Conservation (phyloP, 2,113 vertebrate genomes). For the Calidris pugnax region DNA sequence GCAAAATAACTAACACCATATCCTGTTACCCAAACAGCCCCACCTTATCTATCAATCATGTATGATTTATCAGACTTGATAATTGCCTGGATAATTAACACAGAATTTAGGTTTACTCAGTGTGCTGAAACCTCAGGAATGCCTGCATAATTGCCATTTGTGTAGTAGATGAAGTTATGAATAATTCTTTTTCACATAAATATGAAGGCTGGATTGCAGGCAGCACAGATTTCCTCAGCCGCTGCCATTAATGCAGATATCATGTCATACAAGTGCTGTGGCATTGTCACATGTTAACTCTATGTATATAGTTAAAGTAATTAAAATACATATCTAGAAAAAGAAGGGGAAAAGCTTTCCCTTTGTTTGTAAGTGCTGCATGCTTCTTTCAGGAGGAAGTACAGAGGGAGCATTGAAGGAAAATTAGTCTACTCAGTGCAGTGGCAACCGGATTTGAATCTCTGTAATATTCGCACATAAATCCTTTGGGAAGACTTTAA, state of each 20-base stretch:
- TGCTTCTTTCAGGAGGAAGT: neutral
- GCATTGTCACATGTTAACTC: conserved; percentile 8
- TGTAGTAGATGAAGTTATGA: conserved; percentile 65
- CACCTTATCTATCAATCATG: conserved; percentile 71
- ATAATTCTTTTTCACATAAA: conserved; percentile 68
- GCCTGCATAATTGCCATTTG: conserved; percentile 67
- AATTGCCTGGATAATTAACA: conserved; percentile 74
- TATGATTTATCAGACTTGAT: conserved; percentile 74
- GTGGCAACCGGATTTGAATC: conserved; percentile 12
- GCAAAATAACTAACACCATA: conserved; percentile 64
- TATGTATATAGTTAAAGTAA: neutral
- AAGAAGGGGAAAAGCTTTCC: neutral
- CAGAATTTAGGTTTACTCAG: conserved; percentile 56
- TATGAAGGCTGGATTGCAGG: conserved; percentile 33
- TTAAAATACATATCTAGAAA: neutral
- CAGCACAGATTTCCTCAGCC: conserved; percentile 53
- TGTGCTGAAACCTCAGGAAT: conserved; percentile 60
- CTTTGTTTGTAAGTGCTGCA: neutral
- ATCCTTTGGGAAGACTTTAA: conserved; percentile 66
- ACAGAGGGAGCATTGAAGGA: conserved; percentile 24
- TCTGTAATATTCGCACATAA: conserved; percentile 51
- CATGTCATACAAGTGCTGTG: conserved; percentile 15
- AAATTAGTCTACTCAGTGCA: conserved; percentile 13
- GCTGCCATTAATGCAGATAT: conserved; percentile 41
- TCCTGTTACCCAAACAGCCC: conserved; percentile 66